Evolutionary conservation across 2,888 invertebrate genomes (phyloP).

Genomic region (Hydroisotoma schaefferi): DNA sequence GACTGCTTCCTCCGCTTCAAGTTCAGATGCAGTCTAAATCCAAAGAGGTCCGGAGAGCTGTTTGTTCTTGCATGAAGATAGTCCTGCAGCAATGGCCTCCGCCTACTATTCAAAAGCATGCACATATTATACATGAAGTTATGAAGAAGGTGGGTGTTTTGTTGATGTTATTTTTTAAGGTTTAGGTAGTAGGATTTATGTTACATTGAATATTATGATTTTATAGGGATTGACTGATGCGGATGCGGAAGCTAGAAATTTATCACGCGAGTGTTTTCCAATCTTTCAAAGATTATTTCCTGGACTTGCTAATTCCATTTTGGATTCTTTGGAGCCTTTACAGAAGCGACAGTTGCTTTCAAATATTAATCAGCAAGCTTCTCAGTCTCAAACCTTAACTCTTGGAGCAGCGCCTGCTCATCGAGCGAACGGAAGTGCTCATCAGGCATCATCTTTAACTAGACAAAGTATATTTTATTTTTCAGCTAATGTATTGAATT

Average conservation of each 20-base stretch:
- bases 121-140: slow-evolving; percentile 71
- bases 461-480: slow-evolving; percentile 32
- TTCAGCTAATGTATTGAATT: slow-evolving; percentile 3
- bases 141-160: slow-evolving; percentile 62
- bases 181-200: background rate
- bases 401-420: slow-evolving; percentile 47
- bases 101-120: slow-evolving; percentile 74
- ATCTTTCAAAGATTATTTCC: slow-evolving; percentile 61
- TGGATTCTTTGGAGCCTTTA: slow-evolving; percentile 75
- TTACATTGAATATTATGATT: too few species aligned
- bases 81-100: slow-evolving; percentile 85
- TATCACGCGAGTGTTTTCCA: slow-evolving; percentile 58
- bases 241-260: slow-evolving; percentile 80
- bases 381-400: slow-evolving; percentile 16
- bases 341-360: slow-evolving; percentile 64
- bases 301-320: slow-evolving; percentile 78
- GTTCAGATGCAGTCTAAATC: slow-evolving; percentile 79
- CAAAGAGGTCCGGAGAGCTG: slow-evolving; percentile 77
- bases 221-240: slow-evolving; percentile 81
- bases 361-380: slow-evolving; percentile 28
- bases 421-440: slow-evolving; percentile 25
- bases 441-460: slow-evolving; percentile 49
- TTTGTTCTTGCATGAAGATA: slow-evolving; percentile 78
- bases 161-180: background rate
- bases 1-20: slow-evolving; percentile 74